Base-by-base conservation (phyloP, 2,113 vertebrate species). In the Semnornis frantzii region DNA sequence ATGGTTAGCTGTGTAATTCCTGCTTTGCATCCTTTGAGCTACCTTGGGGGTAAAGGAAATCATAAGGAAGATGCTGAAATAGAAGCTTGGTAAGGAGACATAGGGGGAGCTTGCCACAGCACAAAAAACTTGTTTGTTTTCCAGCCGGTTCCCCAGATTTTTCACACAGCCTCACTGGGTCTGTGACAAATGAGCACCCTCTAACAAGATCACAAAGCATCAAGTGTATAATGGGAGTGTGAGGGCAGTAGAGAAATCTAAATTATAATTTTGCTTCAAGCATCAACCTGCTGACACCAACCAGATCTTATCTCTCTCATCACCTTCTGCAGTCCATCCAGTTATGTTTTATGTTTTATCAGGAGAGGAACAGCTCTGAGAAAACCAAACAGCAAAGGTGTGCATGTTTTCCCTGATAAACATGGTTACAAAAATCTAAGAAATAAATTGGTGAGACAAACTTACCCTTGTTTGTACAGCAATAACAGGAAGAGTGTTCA, bases 181-280 rank as follows among this genome's bases (percentile, higher is more conserved):
- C 19, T 19, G 0, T 20, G 9, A 25, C 57, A 87, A 71, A 54
- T 0, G 1, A 44, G 5, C 2, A 12, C 1, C 1, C 28, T 42
- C 28, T 39, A 6, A 33, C 11, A 62, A 33, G 39, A 37, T 12
- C 34, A 58, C 17, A 66, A 65, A 74, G 20, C 19, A 44, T 55
- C 23, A 4, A n/a, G 62, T 28, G 7, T 78, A 69, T 50, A 46
- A 33, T 59, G 23, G 33, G 19, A 62, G 7, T 9, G 23, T 66
- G 57, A 72, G 13, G 10, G 10, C 23, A 88, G 19, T 3, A 21
- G 34, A 70, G 58, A 77, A 65, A 59, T 31, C 20, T 27, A 16
- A 77, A 66, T 42, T 34, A 39, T 8, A 33, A n/a, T 66, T 76
- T 58, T 33, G 6, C 31, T 78, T 68, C 42, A 57, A 66, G 39